A percentile compares a stretch with the other conserved stretches of the same genome.
Evolutionary conservation across 37 sponge, comb jelly and placozoan genomes (phyloP).

Genomic region (Crambe crambe): DNA sequence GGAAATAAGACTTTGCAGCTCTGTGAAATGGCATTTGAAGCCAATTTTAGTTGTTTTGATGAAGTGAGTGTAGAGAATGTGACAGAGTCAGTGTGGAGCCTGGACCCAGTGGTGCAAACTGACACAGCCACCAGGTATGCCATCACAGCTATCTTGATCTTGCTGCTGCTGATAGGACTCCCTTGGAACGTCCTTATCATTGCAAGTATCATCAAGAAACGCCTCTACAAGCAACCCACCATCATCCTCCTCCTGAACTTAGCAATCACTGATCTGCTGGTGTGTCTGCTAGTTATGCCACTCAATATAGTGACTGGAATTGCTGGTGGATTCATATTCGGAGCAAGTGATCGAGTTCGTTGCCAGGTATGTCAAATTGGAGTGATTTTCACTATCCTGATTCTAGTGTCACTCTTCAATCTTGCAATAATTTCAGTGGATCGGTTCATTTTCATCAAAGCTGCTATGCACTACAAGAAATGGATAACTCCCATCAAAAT

Average conservation of each 20-base stretch:
- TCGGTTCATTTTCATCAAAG: conserved; percentile 28
- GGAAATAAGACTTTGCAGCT: too few species aligned
- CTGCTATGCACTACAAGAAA: conserved; percentile 36
- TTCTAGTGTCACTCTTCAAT: neutral
- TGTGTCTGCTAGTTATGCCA: neutral
- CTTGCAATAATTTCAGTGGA: conserved; percentile 55
- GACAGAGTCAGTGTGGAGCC: neutral
- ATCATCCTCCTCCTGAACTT: neutral
- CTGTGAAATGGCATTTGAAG: too few species aligned
- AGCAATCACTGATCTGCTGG: neutral
- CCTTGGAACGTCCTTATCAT: neutral
- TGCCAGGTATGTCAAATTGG: conserved; percentile 3
- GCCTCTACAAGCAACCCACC: conserved; percentile 1
- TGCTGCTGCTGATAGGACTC: neutral
- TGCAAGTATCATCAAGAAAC: neutral
- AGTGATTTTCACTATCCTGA: neutral
- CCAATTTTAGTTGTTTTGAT: conserved; percentile 2
- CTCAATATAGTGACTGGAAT: neutral
- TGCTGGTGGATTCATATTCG: neutral
- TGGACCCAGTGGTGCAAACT: neutral
- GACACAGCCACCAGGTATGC: neutral
- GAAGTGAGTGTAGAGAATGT: neutral
- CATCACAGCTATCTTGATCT: neutral
- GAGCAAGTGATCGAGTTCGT: neutral
- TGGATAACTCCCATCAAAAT: conserved; percentile 2